Percentiles rank a stretch among this genome's conserved stretches.
Conservation (phyloP, 1,140 invertebrate species). For the Euwallacea fornicatus region DNA sequence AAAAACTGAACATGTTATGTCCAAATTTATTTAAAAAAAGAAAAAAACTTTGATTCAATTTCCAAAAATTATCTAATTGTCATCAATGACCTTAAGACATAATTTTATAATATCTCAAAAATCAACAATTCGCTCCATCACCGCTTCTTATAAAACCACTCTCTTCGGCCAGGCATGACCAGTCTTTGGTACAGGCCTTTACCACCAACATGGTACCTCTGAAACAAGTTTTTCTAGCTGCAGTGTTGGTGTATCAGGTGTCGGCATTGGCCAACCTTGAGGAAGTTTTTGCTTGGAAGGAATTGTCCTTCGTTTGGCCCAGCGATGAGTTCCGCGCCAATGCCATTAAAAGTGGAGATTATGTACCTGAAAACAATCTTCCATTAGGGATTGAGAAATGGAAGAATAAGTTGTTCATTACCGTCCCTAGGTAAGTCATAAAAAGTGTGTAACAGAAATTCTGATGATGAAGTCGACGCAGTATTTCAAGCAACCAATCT, state of each 20-base stretch:
- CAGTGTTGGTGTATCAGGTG: constrained; percentile 8
- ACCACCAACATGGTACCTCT: constrained; percentile 11
- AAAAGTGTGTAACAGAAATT: background rate
- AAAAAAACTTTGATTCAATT: too few species aligned
- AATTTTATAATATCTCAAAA: background rate
- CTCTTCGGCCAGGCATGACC: constrained; percentile 11
- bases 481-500: too few species aligned
- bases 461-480: too few species aligned
- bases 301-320: constrained; percentile 70
- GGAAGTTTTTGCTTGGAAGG: constrained; percentile 67
- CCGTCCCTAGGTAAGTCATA: constrained; percentile 62
- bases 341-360: constrained; percentile 64
- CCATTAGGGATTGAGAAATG: constrained; percentile 72
- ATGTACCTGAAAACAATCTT: constrained; percentile 69
- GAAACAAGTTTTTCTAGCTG: constrained; percentile 2
- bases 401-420: constrained; percentile 76
- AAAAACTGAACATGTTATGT: too few species aligned
- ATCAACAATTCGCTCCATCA: constrained; percentile 12
- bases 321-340: constrained; percentile 60
- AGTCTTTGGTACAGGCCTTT: constrained; percentile 4
- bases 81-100: constrained; percentile 3
- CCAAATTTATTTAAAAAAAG: too few species aligned
- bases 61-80: background rate
- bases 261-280: constrained; percentile 52
- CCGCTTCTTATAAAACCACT: constrained; percentile 15